Evolutionary conservation across 2,797 vertebrate species (phyloP), one percentile per base, ranked within the genome.

Genomic region (Bovichtus diacanthus): DNA sequence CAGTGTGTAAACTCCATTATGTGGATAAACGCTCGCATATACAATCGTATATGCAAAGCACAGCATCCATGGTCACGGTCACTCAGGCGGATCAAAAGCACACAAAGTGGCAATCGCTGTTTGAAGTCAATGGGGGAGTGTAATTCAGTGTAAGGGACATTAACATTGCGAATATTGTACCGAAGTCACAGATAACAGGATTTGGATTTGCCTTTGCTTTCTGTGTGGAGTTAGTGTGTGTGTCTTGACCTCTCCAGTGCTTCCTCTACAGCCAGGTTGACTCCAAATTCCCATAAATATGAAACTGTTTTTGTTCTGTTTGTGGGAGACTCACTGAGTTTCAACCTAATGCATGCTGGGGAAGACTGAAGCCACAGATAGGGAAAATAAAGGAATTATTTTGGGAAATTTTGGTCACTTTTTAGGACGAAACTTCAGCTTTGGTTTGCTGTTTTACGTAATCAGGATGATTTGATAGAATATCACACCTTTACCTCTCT

Each of bases 71-170:
- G 73, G 71, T 86, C 76, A 85, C 29, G 64, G 61, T 80, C 80
- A 85, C 84, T 89, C 70, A 80, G 59, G 78, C 81, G 78, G 43
- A 83, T 82, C 74, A 74, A 74, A 89, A 82, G 43, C 78, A 70
- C 67, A 51, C 76, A 71, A 58, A 70, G 60, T 38, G 75, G 75
- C 53, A 41, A 41, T 79, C 56, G 6, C 67, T 55, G 75, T 83
- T 83, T 83, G 77, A 64, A 87, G 82, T 82, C 83, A 53, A 29
- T 69, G 67, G 73, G 41, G 72, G 67, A n/a, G 49, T 66, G 71
- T 18, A 68, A 39, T 47, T 70, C 58, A 55, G 70, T 25, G 56
- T 67, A 82, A 61, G 77, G 81, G 65, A 87, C 81, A 79, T 89
- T 86, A 88, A 66, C 67, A 72, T 78, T 75, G 53, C 75, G 86